A percentile compares a stretch with the other conserved stretches of the same genome.
These are phyloP conservation scores for Poecilia picta DNA, from an alignment of 2,797 vertebrate species.

Conservation along the genomic window DNA sequence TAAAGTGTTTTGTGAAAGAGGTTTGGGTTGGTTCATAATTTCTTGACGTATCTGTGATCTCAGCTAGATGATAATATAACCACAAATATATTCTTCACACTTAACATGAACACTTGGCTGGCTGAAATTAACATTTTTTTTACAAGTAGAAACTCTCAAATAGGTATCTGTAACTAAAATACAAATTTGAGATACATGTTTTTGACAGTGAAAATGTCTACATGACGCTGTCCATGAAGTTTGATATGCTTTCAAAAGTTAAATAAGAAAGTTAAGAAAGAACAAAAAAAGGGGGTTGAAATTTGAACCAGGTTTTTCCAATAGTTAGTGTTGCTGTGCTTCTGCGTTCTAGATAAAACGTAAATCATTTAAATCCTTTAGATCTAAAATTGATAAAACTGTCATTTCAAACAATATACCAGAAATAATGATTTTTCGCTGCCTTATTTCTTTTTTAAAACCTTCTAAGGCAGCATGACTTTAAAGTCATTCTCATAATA, in stretches of 20 bases:
- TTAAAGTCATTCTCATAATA: not conserved
- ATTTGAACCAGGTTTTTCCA: not conserved
- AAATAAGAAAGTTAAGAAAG: not conserved
- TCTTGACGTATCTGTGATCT: not conserved
- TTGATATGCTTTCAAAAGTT: not conserved
- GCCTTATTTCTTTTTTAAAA: not conserved
- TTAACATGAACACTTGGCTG: not conserved
- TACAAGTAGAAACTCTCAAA: not conserved
- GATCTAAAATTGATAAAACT: not conserved
- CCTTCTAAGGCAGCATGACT: not conserved
- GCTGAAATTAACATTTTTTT: not conserved
- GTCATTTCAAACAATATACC: not conserved
- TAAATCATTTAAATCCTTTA: not conserved
- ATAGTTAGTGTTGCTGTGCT: not conserved
- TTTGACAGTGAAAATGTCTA: not conserved
- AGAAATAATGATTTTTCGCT: not conserved
- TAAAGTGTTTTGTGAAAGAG: not conserved
- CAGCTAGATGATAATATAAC: not conserved
- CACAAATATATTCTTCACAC: not conserved
- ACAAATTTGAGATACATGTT: not conserved
- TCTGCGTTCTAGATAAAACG: not conserved
- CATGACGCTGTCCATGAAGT: not conserved
- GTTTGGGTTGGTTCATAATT: not conserved
- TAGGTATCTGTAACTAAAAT: not conserved
- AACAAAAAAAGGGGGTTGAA: not conserved